Evolutionary conservation across 2,113 vertebrate genomes (phyloP).

Genomic region (Bothrops jararaca): DNA sequence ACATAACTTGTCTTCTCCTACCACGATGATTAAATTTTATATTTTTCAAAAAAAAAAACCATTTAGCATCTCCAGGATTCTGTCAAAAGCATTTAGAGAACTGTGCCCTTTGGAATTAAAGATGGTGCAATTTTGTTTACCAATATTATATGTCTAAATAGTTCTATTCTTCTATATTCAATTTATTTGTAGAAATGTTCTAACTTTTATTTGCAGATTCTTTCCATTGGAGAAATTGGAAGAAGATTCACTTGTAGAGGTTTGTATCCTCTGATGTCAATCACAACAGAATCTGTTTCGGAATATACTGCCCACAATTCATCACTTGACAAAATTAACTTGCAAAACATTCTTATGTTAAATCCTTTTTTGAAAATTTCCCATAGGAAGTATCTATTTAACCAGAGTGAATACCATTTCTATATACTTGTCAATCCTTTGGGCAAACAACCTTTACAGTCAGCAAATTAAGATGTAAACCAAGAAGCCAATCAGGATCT

Average conservation of each 20-base stretch:
- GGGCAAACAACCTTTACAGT: constrained; percentile 49
- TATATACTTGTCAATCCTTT: constrained; percentile 52
- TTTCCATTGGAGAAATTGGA: neutral
- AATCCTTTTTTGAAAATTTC: constrained; percentile 20
- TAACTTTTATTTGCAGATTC: neutral
- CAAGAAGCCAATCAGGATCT: constrained; percentile 49
- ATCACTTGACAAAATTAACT: constrained; percentile 38
- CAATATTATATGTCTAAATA: neutral
- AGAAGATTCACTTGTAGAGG: neutral
- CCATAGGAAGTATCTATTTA: constrained; percentile 54
- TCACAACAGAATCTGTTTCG: neutral
- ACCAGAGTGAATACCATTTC: constrained; percentile 36
- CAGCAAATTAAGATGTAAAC: constrained; percentile 61
- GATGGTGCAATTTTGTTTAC: neutral
- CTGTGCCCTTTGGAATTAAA: neutral
- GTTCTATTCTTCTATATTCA: neutral
- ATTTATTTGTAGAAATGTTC: constrained; percentile 3
- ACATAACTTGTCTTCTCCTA: neutral
- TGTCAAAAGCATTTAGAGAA: neutral
- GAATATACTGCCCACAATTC: neutral
- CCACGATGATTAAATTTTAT: neutral
- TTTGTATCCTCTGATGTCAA: constrained; percentile 10
- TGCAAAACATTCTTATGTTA: constrained; percentile 36
- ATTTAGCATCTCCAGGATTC: neutral
- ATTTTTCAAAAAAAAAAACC: neutral